Conservation (phyloP, 64 coral and sea anemone species). For the Actinia equina region DNA sequence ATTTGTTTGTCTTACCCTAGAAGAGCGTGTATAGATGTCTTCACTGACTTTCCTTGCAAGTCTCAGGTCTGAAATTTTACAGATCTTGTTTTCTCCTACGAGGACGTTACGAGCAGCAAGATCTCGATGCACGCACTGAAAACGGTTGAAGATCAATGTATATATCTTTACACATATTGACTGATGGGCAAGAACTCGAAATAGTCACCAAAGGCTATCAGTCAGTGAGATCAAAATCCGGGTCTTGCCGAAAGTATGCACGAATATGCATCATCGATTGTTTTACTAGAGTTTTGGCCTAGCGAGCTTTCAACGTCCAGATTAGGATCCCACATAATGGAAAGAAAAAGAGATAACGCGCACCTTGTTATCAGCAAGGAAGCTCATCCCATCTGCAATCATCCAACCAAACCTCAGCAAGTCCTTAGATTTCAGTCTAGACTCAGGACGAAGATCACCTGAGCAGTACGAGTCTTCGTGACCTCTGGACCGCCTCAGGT, state of each 20-base stretch:
- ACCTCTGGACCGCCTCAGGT: constrained; percentile 71
- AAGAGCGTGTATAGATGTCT: constrained; percentile 24
- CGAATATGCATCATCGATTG: too few relatives aligned
- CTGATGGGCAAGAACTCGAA: too few relatives aligned
- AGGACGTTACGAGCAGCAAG: constrained; percentile 46
- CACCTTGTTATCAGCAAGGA: constrained; percentile 74
- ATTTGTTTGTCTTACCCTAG: neutral
- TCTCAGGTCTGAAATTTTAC: constrained; percentile 43
- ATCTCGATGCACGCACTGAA: constrained; percentile 43
- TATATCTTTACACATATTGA: neutral
- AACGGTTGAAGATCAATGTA: neutral
- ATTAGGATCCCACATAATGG: neutral
- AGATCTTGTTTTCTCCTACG: constrained; percentile 32
- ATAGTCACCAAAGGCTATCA: too few relatives aligned
- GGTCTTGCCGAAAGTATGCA: too few relatives aligned
- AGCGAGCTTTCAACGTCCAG: too few relatives aligned
- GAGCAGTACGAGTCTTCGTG: constrained; percentile 57
- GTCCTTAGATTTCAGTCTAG: constrained; percentile 44
- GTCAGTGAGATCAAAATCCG: too few relatives aligned
- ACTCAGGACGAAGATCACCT: constrained; percentile 57
- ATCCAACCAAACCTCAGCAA: constrained; percentile 75
- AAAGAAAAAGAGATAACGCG: neutral
- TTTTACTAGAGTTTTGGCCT: too few relatives aligned
- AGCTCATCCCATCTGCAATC: constrained; percentile 83
- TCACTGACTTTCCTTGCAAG: constrained; percentile 25